Conservation (phyloP, 2,113 vertebrate species). For the Camelus dromedarius region DNA sequence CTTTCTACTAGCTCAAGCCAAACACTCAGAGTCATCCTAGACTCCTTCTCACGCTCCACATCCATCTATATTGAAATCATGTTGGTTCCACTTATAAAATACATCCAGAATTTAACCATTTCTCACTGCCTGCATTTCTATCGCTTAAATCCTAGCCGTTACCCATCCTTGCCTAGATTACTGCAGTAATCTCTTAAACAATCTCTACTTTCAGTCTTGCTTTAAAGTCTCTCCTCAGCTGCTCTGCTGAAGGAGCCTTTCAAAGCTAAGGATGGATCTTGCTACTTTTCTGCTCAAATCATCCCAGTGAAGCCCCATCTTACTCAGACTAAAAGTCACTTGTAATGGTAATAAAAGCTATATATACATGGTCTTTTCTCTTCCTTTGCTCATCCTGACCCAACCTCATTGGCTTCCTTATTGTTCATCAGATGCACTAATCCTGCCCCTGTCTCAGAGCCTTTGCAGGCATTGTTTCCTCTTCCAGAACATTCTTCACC, state of each 20-base stretch:
- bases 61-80: background rate
- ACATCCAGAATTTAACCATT: background rate
- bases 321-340: background rate
- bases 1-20: background rate
- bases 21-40: background rate
- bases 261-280: background rate
- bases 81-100: background rate
- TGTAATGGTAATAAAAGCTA: background rate
- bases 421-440: too few relatives aligned
- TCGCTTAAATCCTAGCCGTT: too few relatives aligned
- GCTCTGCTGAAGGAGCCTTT: background rate
- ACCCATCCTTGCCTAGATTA: background rate
- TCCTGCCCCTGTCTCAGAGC: background rate
- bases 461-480: background rate
- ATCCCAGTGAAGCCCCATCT: background rate
- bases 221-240: background rate
- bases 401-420: background rate
- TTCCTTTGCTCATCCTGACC: background rate
- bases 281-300: background rate
- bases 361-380: background rate
- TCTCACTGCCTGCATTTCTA: background rate
- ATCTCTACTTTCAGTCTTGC: background rate
- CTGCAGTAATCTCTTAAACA: background rate
- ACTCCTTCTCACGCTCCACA: background rate
- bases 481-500: background rate